These are phyloP conservation scores for Chymomyza caudatula DNA, from an alignment of 2,888 invertebrate species.

Conservation along the genomic window DNA sequence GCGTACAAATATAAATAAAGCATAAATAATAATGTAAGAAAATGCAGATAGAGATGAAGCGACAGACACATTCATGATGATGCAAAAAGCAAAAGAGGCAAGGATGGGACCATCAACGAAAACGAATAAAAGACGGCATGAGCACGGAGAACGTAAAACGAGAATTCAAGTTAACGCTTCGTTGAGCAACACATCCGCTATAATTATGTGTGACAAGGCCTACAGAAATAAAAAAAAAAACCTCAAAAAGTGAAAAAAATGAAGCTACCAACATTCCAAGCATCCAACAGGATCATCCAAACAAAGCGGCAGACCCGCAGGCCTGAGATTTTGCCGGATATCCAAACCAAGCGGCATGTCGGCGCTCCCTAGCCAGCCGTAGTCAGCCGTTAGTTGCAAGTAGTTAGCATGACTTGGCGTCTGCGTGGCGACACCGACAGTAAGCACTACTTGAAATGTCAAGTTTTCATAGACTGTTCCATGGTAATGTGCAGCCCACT, in stretches of 20 bases:
- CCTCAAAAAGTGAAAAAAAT: background rate
- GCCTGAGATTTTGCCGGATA: background rate
- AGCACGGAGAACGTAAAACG: slow-evolving; percentile 44
- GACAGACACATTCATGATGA: slow-evolving; percentile 52
- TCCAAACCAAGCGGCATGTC: background rate
- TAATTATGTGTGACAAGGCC: slow-evolving; percentile 71
- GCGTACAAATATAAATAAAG: slow-evolving; percentile 68
- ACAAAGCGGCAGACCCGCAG: slow-evolving; percentile 43
- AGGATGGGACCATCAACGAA: background rate
- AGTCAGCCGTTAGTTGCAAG: background rate
- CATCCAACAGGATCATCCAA: slow-evolving; percentile 7
- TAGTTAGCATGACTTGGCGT: background rate
- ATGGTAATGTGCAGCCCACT: slow-evolving; percentile 27
- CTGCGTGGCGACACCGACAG: slow-evolving; percentile 4
- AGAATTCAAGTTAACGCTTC: slow-evolving; percentile 71
- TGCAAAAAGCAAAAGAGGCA: slow-evolving; percentile 64
- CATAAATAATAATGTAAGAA: slow-evolving; percentile 71
- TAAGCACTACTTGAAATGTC: slow-evolving; percentile 59
- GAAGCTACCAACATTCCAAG: slow-evolving; percentile 15
- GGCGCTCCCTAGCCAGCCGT: too few relatives aligned
- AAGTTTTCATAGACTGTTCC: slow-evolving; percentile 47
- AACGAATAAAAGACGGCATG: background rate
- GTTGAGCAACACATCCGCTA: slow-evolving; percentile 71
- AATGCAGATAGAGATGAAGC: slow-evolving; percentile 24
- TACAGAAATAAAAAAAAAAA: slow-evolving; percentile 55